Base-by-base conservation (phyloP, 2,797 vertebrate genomes). In the Syngnathus acus region DNA sequence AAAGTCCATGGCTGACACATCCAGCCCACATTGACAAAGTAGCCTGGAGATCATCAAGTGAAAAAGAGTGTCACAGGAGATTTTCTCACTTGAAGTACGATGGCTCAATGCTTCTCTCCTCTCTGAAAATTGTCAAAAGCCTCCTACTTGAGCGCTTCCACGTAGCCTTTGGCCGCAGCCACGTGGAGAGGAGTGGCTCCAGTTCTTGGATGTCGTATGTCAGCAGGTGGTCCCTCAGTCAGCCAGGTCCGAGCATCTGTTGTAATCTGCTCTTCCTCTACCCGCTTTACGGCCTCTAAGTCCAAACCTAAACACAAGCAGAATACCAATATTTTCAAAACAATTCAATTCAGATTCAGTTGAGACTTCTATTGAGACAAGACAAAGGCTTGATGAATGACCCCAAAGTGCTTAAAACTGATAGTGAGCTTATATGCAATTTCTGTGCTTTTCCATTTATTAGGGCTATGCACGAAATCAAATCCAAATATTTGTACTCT, bases 111-210 rank as follows among this genome's bases (percentile, higher is more conserved):
- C 32, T 32, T 32, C 32, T 23, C 5, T 45, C n/a, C 5, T 45
- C 19, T 39, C 17, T 40, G 43, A 53, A 75, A 47, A 37, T 0
- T 10, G 4, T 8, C 10, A 40, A 0, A 48, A 9, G 14, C 21
- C 2, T 42, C 54, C 68, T 69, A 79, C 95, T 94, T 94, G 82
- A 97, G 93, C 75, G 94, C 94, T 68, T 95, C 94, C 0, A 94
- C 73, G 79, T 97, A 97, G 73, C 95, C 94, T 84, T 97, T 97
- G 62, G 95, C 94, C 0, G 94, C 94, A 0, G 95, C 93, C 62
- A 97, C 95, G 0, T 97, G 95, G 70, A 97, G 87, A 4, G 94
- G 93, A 0, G 91, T 93, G 75, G 94, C 95, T 6, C 94, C 93
- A 0, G 94, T 95, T 68, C 86, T 90, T 5, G 93, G 91, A 68